A percentile compares a stretch with the other conserved stretches of the same genome.
These are phyloP conservation scores for Spatula clypeata DNA, from an alignment of 2,797 vertebrate species.

Conservation along the genomic window DNA sequence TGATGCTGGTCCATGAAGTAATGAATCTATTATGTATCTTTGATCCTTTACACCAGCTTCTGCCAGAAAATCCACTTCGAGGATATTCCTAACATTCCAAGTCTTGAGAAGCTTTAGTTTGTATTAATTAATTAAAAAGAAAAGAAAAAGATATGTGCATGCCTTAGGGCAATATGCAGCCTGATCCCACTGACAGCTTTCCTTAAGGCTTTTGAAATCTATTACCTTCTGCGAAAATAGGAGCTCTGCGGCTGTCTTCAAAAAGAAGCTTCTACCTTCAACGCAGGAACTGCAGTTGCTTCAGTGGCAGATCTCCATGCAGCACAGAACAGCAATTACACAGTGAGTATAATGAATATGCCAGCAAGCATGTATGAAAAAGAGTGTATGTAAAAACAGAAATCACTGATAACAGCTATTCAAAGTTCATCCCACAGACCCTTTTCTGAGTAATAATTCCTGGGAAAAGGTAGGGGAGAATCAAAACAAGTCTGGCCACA, in stretches of 20 bases:
- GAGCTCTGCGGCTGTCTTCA: constrained; percentile 5
- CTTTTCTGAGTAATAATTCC: not conserved
- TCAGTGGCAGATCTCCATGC: not conserved
- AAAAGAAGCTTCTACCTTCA: constrained; percentile 26
- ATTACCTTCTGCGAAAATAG: constrained; percentile 7
- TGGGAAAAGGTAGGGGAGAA: not conserved
- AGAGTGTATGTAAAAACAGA: not conserved
- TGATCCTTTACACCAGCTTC: constrained; percentile 5
- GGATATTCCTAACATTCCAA: not conserved
- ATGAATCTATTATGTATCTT: not conserved
- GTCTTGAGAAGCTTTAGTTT: constrained; percentile 21
- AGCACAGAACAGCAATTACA: not conserved
- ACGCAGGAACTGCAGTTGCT: not conserved
- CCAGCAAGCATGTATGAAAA: not conserved
- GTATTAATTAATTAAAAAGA: constrained; percentile 6
- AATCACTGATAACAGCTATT: not conserved
- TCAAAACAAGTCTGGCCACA: not conserved
- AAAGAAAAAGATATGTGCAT: not conserved
- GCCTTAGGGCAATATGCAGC: not conserved
- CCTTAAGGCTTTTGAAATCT: constrained; percentile 20
- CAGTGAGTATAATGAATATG: not conserved
- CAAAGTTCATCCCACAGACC: constrained; percentile 11
- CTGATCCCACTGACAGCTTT: constrained; percentile 20
- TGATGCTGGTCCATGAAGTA: not conserved
- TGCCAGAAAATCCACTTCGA: constrained; percentile 1